phyloP scores from a whole-genome alignment of 1,140 invertebrate species.

The Macrotrachela quadricornifera region DNA sequence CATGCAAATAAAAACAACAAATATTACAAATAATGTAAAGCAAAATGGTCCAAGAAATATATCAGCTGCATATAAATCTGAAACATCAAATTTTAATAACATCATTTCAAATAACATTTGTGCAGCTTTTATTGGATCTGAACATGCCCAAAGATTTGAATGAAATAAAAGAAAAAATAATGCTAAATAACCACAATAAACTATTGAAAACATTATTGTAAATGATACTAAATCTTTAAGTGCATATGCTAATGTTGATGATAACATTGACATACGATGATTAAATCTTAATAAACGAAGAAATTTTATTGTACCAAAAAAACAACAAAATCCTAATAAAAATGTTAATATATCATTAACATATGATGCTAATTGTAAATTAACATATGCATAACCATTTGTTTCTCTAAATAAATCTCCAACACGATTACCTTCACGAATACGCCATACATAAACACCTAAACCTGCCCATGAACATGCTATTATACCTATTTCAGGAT shows the following conservation, averaged over 20 bases:
- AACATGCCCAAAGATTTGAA: too few relatives aligned
- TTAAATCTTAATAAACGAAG: conserved; percentile 34
- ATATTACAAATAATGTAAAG: too few relatives aligned
- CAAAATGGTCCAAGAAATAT: too few relatives aligned
- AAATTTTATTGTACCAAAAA: conserved; percentile 34
- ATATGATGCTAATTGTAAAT: too few relatives aligned
- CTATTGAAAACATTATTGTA: conserved; percentile 23
- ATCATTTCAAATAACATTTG: too few relatives aligned
- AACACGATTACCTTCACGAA: neutral
- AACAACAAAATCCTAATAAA: conserved; percentile 30
- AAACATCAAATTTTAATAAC: too few relatives aligned
- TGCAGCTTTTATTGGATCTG: too few relatives aligned
- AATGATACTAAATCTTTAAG: conserved; percentile 22
- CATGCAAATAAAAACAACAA: too few relatives aligned
- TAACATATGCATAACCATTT: too few relatives aligned
- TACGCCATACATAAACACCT: neutral
- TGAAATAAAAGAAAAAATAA: conserved; percentile 35
- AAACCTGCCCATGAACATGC: neutral
- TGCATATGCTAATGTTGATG: conserved; percentile 19
- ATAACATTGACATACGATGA: conserved; percentile 26
- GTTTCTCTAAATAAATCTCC: neutral
- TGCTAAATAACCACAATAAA: conserved; percentile 26
- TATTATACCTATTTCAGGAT: neutral
- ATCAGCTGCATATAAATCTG: too few relatives aligned
- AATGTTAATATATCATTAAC: conserved; percentile 30